Evolutionary conservation across 2,888 invertebrate species (phyloP).

Genomic region (Mythimna albipuncta): DNA sequence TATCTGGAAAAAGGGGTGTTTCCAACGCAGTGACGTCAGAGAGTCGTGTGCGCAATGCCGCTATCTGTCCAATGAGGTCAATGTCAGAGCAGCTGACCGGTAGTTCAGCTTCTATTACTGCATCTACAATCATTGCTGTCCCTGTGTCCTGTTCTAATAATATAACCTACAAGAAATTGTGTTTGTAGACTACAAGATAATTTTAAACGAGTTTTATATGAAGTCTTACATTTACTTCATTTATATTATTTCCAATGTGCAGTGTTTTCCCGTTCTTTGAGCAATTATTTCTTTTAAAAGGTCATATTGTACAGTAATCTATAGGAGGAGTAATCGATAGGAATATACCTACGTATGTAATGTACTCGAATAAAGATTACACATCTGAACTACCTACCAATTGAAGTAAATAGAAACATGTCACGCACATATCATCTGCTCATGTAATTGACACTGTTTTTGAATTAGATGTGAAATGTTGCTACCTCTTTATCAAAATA

Average conservation of each 20-base stretch:
- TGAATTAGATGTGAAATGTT: slow-evolving; percentile 36
- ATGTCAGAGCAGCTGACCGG: slow-evolving; percentile 83
- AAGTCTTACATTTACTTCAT: slow-evolving; percentile 7
- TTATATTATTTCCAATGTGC: slow-evolving; percentile 20
- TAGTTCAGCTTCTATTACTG: slow-evolving; percentile 70
- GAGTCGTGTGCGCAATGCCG: slow-evolving; percentile 75
- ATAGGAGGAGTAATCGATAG: too few relatives aligned
- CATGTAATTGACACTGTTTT: slow-evolving; percentile 50
- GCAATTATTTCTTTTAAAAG: slow-evolving; percentile 22
- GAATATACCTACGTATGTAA: slow-evolving; percentile 8
- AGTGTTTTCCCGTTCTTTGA: slow-evolving; percentile 24
- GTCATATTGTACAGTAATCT: neutral
- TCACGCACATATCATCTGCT: slow-evolving; percentile 4
- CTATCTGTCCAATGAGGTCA: slow-evolving; percentile 84
- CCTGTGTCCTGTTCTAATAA: slow-evolving; percentile 59
- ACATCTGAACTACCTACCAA: neutral
- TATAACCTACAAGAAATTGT: slow-evolving; percentile 41
- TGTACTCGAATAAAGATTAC: slow-evolving; percentile 15
- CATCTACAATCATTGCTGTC: slow-evolving; percentile 67
- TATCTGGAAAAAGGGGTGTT: slow-evolving; percentile 59
- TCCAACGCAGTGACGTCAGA: slow-evolving; percentile 61
- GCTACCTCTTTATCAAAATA: slow-evolving; percentile 38
- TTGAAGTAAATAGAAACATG: slow-evolving; percentile 21
- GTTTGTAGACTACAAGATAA: slow-evolving; percentile 22
- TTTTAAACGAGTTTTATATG: slow-evolving; percentile 18